A percentile compares a stretch with the other conserved stretches of the same genome.
phyloP scores from a whole-genome alignment of 1,140 invertebrate species.

The Eurosta solidaginis region DNA sequence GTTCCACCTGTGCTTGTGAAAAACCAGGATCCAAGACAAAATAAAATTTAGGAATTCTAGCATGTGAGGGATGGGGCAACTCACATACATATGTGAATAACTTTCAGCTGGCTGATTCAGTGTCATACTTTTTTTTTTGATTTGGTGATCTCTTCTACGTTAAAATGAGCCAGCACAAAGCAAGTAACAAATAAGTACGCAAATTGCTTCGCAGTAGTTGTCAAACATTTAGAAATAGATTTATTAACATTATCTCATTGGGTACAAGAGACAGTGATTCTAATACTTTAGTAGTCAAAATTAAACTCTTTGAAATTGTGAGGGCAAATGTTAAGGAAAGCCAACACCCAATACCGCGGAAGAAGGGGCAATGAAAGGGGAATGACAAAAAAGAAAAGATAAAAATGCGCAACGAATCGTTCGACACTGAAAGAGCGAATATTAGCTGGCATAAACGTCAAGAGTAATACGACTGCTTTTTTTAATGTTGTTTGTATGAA shows the following conservation, averaged over 20 bases:
- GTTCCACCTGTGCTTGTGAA: too few species aligned
- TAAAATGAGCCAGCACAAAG: too few species aligned
- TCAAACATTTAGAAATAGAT: constrained; percentile 31
- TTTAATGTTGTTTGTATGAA: neutral
- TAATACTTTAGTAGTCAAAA: neutral
- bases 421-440: neutral
- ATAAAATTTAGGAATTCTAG: too few species aligned
- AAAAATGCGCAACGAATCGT: neutral
- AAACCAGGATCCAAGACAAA: too few species aligned
- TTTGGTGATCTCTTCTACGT: too few species aligned
- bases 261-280: constrained; percentile 19
- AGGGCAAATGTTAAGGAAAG: neutral
- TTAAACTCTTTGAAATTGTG: neutral
- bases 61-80: too few species aligned
- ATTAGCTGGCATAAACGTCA: too few species aligned
- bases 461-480: too few species aligned
- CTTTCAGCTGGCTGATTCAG: too few species aligned
- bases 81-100: too few species aligned
- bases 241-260: constrained; percentile 33
- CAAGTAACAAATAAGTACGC: too few species aligned
- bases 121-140: too few species aligned
- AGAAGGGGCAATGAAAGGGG: neutral
- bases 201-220: neutral
- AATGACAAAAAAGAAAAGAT: neutral
- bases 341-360: neutral